phyloP scores from a whole-genome alignment of 2,113 vertebrate genomes.

The Dicrurus megarhynchus region DNA sequence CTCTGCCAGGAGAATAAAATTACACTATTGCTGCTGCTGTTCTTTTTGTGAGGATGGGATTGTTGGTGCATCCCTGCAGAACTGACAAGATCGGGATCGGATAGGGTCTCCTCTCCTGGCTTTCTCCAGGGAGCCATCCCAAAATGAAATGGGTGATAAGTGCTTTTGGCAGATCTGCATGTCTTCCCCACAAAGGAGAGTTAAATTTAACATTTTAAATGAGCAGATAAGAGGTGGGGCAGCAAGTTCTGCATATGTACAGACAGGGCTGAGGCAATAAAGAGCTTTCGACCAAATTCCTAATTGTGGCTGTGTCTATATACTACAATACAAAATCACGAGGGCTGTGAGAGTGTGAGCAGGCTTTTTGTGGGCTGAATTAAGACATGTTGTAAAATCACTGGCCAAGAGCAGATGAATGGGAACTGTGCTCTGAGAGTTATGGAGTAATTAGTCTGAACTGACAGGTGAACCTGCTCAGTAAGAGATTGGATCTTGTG shows the following conservation, averaged over 20 bases:
- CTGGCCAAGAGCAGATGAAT: not conserved
- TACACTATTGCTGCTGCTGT: not conserved
- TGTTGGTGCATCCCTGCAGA: not conserved
- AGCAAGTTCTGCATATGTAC: not conserved
- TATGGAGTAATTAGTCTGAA: not conserved
- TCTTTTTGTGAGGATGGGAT: not conserved
- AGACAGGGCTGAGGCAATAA: not conserved
- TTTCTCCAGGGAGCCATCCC: not conserved
- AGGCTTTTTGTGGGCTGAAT: not conserved
- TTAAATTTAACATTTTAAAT: not conserved
- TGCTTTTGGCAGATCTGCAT: not conserved
- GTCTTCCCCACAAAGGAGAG: not conserved
- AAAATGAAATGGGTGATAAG: not conserved
- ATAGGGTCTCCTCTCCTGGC: not conserved
- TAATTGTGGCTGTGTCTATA: not conserved
- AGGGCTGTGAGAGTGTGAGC: not conserved
- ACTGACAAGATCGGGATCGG: accelerated
- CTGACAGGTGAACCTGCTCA: not conserved
- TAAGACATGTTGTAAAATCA: not conserved
- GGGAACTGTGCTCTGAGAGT: not conserved
- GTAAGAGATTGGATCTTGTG: not conserved
- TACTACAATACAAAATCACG: not conserved
- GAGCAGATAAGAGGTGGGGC: not conserved
- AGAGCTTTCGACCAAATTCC: not conserved
- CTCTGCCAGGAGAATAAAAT: not conserved